Evolutionary conservation across 2,888 invertebrate genomes (phyloP), one percentile per base, ranked within the genome.

Genomic region (Sipha maydis): DNA sequence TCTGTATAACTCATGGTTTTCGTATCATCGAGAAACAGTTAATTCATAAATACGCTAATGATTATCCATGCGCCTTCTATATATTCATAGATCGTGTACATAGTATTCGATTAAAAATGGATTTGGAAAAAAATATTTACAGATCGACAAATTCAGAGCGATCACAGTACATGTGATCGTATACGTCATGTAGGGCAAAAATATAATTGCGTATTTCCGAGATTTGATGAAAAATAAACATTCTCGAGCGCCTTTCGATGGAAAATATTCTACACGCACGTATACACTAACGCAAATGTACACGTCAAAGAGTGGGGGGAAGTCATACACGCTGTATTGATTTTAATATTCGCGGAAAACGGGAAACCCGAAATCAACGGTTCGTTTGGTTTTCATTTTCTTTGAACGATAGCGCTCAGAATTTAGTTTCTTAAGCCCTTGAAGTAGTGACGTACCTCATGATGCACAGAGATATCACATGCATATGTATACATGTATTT

Each of bases 191-290:
- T 41, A 11, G 9, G 71, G 54, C 21, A 25, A 83, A 25, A 83
- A 83, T 73, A 54, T 73, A 73, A 83, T 83, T 73, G 54, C 83
- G 54, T 56, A 83, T 73, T 73, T 83, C 56, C 73, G 71, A n/a
- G 54, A 54, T n/a, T 38, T 83, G 83, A 83, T 83, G 71, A 73
- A 83, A 83, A 83, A 83, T 73, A 83, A 83, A 83, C 83, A 73
- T 83, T 56, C n/a, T 14, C 31, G 8, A 9, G 38, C 21, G 34
- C n/a, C 54, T 73, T 83, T 83, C 34, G 34, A 17, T 5, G 25
- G 83, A 31, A 71, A 73, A 73, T 25, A 73, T 83, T 73, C 54
- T n/a, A 28, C 34, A 34, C n/a, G 34, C 34, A 21, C 25, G 25
- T n/a, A 80, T 8, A 73, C 34, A 38, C 61, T 61, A 0, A 21